Percentiles rank a stretch among this genome's conserved stretches.
Evolutionary conservation across 2,888 invertebrate genomes (phyloP).

Genomic region (Orthosia gracilis): DNA sequence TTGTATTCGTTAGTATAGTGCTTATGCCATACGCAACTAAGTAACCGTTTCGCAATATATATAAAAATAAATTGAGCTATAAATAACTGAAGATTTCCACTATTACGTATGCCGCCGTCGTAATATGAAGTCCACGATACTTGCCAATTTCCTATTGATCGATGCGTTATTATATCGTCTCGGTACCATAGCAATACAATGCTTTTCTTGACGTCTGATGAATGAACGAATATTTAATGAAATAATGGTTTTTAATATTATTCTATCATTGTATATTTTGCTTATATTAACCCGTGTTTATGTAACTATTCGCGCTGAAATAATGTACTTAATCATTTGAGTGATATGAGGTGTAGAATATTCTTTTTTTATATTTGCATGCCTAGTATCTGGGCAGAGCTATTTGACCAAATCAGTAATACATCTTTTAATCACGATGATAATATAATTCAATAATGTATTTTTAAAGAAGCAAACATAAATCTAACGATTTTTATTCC

Average conservation of each 20-base stretch:
- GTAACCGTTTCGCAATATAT: conserved; percentile 8
- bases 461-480: conserved; percentile 1
- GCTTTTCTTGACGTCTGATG: conserved; percentile 4
- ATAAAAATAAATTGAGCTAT: conserved; percentile 48
- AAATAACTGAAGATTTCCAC: conserved; percentile 60
- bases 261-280: background rate
- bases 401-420: background rate
- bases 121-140: conserved; percentile 37
- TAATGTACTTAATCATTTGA: background rate
- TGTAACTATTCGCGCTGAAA: background rate
- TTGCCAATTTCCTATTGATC: conserved; percentile 66
- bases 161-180: conserved; percentile 25
- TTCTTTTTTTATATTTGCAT: conserved; percentile 3
- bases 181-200: conserved; percentile 8
- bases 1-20: background rate
- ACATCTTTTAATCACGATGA: background rate
- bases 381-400: background rate
- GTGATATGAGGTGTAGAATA: background rate
- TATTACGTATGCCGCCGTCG: conserved; percentile 47
- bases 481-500: conserved; percentile 6
- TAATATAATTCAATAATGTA: no score
- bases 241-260: conserved; percentile 28
- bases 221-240: conserved; percentile 35
- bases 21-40: conserved; percentile 13
- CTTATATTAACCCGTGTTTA: background rate